Base-by-base conservation (phyloP, 2,888 invertebrate genomes). In the Phengaris arion region DNA sequence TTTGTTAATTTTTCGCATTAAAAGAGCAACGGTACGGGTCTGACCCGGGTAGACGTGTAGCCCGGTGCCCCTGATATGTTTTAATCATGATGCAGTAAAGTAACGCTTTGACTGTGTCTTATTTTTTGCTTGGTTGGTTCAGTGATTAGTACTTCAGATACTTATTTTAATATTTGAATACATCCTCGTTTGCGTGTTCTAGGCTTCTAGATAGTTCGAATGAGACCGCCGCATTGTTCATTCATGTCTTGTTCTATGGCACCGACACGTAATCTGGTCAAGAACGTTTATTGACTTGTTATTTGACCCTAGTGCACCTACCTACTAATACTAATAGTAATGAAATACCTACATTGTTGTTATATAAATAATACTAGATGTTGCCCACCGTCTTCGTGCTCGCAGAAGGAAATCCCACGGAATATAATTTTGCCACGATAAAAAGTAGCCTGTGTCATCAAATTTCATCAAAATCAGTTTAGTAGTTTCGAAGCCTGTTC, bases 181-280 rank as follows among this genome's bases (percentile, higher is more conserved):
- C 10, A 35, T 9, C 10, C 22, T 64, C 35, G 10, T 64, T 35
- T 22, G 68, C 68, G n/a, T 69, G 48, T 46, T 7, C 69, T 35
- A 64, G 64, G 35, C 13, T 64, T 64, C 64, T 64, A 64, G 64
- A 45, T 35, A 15, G 35, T 64, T 64, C 64, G 10, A 52, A 64
- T 45, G 64, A 64, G 64, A 64, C 35, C 35, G 64, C 2, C 51
- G 12, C 52, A 70, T 70, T n/a, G 70, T 51, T 15, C 70, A 70
- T 70, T 70, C 70, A 70, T 52, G 70, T 70, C 70, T 70, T 51
- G 70, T 70, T 70, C 51, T 13, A 51, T 52, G 70, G 15, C 15
- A 22, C 51, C 15, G 70, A 15, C 70, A 6, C 70, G 70, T 52
- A 70, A 51, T 70, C 12, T 52, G 70, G 70, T 70, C 70, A 70